Base-by-base conservation (phyloP, 2,888 invertebrate species). In the Meandrusa payeni region DNA sequence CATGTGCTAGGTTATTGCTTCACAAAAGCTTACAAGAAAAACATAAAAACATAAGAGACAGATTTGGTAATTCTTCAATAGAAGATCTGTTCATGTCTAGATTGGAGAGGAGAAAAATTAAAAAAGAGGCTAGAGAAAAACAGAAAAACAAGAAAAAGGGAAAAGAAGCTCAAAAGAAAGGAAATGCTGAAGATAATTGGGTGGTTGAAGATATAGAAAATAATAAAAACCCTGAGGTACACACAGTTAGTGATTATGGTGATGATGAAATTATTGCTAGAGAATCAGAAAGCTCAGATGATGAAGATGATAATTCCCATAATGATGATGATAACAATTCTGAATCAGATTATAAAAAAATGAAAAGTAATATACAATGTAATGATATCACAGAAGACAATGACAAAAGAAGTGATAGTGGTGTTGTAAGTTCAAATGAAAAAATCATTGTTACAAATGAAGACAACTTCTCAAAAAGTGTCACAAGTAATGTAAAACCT, bases 61-160 rank as follows among this genome's bases (percentile, higher is more conserved):
- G 66, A 47, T 87, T 81, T 50, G 64, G 68, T 1, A 71, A 78
- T 57, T 67, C 85, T 7, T 69, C 82, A 1, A 83, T 86, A 10
- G 61, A 82, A 50, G 86, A 87, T 34, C 58, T 87, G 4, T 67
- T 86, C 1, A 82, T 87, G 85, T 85, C 87, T 1, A 58, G 87
- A 40, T 54, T 75, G 51, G 87, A 87, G 60, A 73, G 85, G 46
- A 51, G 56, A 45, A 81, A 83, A 41, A 47, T 79, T 1, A 83
- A 85, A 43, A 80, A 83, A 41, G 85, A 88, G 56, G 76, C 68
- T 7, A 73, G 58, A 52, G 76, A 79, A 27, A 72, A 76, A 46
- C 64, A 76, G 40, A 77, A 77, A 49, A 69, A 75, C 44, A 61
- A 61, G 36, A 60, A 58, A 46, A 61, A 55, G 47, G 51, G 38